Base-by-base conservation (phyloP, 2,888 invertebrate genomes). In the Hylaea fasciaria region DNA sequence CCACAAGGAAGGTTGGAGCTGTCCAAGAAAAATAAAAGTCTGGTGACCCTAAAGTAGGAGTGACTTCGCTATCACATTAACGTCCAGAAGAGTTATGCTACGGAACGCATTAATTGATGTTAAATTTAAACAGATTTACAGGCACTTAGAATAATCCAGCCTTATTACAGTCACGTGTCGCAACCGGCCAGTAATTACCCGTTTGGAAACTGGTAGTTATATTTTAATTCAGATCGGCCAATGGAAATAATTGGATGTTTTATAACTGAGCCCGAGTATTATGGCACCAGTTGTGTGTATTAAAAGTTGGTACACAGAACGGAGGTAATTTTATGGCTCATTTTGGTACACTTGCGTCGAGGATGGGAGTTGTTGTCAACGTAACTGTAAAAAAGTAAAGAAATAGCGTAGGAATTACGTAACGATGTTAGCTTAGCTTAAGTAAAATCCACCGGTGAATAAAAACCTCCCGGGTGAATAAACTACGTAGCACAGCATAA, bases 1-100 rank as follows among this genome's bases (percentile, higher is more conserved):
- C 22, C 22, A 22, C n/a, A n/a, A n/a, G n/a, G n/a, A 22, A 22
- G 22, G 22, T 32, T 32, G 32, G 10, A 52, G 35, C 10, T 49
- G 9, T 51, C 44, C 44, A 39, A 13, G 28, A 44, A 51, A 53
- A 16, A 48, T 32, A 39, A 48, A 44, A 14, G 28, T 14, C 12
- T 48, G 29, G 10, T 8, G 49, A 37, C 58, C 39, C 37, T 50
- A 44, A 56, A 69, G 76, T 78, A 76, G 78, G 70, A 86, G 81
- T 82, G 78, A 77, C 68, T 81, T 82, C 56, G 74, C 79, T 81
- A 83, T 85, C 82, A 81, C 82, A 83, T 87, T 86, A 87, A 83
- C 70, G 84, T 85, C 81, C 65, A 51, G 53, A 70, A 75, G 77
- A 77, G 73, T 79, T 79, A 76, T 77, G 72, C 66, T 66, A 44